Percentiles rank a stretch among this genome's conserved stretches.
Evolutionary conservation across 2,888 invertebrate species (phyloP).

Genomic region (Papilio protenor): DNA sequence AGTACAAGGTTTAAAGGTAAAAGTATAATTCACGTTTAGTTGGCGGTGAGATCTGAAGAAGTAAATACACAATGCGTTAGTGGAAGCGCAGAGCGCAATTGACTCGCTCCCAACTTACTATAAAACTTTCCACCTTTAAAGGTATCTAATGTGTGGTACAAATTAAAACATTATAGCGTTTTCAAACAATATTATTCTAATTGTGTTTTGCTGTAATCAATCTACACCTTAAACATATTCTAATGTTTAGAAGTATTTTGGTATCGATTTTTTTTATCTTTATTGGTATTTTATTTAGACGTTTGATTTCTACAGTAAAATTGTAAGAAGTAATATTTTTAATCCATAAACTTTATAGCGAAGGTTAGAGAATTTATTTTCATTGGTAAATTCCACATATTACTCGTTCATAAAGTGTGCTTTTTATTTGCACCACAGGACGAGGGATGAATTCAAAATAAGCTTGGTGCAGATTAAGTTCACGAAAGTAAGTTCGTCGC

Average conservation of each 20-base stretch:
- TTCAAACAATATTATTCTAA: background rate
- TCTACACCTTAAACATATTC: too few relatives aligned
- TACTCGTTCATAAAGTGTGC: background rate
- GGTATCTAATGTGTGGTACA: slow-evolving; percentile 49
- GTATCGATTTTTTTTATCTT: too few relatives aligned
- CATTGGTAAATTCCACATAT: background rate
- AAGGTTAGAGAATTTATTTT: background rate
- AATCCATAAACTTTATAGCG: background rate
- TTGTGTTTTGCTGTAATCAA: too few relatives aligned
- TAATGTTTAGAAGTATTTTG: too few relatives aligned
- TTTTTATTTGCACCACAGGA: slow-evolving; percentile 43
- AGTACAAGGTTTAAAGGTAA: background rate
- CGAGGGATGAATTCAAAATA: slow-evolving; percentile 63
- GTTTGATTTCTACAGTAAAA: background rate
- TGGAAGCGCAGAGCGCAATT: slow-evolving; percentile 63
- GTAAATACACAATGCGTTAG: slow-evolving; percentile 56
- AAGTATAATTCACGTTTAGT: background rate
- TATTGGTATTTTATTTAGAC: too few relatives aligned
- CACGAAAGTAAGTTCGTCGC: slow-evolving; percentile 62
- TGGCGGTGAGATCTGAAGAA: slow-evolving; percentile 39
- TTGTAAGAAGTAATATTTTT: background rate
- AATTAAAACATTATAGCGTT: slow-evolving; percentile 46
- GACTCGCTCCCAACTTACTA: slow-evolving; percentile 71
- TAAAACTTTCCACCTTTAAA: slow-evolving; percentile 70
- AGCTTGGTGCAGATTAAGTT: slow-evolving; percentile 62